A percentile compares a stretch with the other conserved stretches of the same genome.
These are phyloP conservation scores for Drosophila leontia DNA, from an alignment of 1,140 invertebrate species.

Conservation along the genomic window DNA sequence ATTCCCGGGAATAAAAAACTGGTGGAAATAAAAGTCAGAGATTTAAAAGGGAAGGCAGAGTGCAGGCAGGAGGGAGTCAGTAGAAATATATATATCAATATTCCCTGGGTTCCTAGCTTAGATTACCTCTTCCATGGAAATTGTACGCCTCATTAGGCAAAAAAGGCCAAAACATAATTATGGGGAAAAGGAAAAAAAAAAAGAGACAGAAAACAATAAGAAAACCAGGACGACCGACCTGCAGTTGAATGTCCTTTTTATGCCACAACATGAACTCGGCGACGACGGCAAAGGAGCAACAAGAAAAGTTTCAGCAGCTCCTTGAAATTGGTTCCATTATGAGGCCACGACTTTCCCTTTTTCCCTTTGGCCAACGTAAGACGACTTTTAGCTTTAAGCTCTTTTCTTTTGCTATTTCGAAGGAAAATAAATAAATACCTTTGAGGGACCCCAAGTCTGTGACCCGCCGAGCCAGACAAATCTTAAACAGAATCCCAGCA, in stretches of 20 bases:
- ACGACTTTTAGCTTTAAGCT: conserved; percentile 37
- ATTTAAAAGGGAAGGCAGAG: not conserved
- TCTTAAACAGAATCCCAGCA: conserved; percentile 46
- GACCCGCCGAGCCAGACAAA: conserved; percentile 41
- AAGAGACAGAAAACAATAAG: conserved; percentile 38
- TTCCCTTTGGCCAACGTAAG: conserved; percentile 14
- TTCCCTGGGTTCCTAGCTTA: conserved; percentile 15
- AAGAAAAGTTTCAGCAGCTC: conserved; percentile 39
- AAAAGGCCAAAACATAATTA: conserved; percentile 36
- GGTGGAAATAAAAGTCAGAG: conserved; percentile 2
- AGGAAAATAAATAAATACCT: conserved; percentile 30
- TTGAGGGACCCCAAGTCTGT: conserved; percentile 20
- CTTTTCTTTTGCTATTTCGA: conserved; percentile 37
- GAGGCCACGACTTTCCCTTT: conserved; percentile 62
- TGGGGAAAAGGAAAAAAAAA: not conserved
- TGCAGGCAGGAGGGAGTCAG: not conserved
- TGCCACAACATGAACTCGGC: conserved; percentile 48
- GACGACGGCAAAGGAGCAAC: conserved; percentile 16
- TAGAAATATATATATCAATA: not conserved
- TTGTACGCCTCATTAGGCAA: conserved; percentile 53
- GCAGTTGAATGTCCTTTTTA: conserved; percentile 79
- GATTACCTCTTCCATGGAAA: conserved; percentile 34
- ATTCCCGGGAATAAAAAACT: conserved; percentile 5
- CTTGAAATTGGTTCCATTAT: conserved; percentile 27
- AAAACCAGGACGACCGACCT: conserved; percentile 37